Evolutionary conservation across 2,797 vertebrate genomes (phyloP).

Genomic region (Poeciliopsis gracilis): DNA sequence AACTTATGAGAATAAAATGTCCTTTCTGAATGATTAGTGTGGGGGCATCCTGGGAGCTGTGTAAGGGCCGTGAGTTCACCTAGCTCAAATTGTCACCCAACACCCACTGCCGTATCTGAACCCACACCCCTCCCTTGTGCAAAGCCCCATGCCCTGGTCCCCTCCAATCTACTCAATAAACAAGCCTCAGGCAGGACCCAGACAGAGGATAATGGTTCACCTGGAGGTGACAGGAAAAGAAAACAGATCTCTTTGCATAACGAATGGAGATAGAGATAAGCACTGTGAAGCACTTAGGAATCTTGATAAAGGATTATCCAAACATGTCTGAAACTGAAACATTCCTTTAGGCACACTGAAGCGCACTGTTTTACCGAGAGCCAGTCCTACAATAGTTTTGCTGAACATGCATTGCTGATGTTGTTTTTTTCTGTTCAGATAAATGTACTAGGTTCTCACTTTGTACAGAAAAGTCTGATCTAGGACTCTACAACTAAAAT

Average conservation of each 20-base stretch:
- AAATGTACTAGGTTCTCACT: slow-evolving; percentile 21
- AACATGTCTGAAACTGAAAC: slow-evolving; percentile 65
- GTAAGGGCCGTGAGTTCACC: slow-evolving; percentile 49
- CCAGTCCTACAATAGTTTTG: slow-evolving; percentile 16
- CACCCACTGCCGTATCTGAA: slow-evolving; percentile 41
- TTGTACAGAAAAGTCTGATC: slow-evolving; percentile 25
- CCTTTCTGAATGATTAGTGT: slow-evolving; percentile 56
- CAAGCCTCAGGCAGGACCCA: slow-evolving; percentile 66
- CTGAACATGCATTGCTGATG: slow-evolving; percentile 18
- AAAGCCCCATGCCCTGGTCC: slow-evolving; percentile 32
- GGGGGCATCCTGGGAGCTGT: slow-evolving; percentile 46
- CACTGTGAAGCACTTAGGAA: slow-evolving; percentile 65
- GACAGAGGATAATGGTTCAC: slow-evolving; percentile 77
- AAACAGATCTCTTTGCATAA: slow-evolving; percentile 78
- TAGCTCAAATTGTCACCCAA: slow-evolving; percentile 50
- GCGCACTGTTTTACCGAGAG: slow-evolving; percentile 12
- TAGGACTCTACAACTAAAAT: not conserved
- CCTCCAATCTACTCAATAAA: slow-evolving; percentile 75
- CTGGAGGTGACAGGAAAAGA: slow-evolving; percentile 79
- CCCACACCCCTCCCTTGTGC: slow-evolving; percentile 33
- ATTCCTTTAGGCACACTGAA: slow-evolving; percentile 36
- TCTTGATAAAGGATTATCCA: slow-evolving; percentile 71
- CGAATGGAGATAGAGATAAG: slow-evolving; percentile 74
- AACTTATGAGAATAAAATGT: slow-evolving; percentile 62
- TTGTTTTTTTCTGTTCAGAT: slow-evolving; percentile 12